Evolutionary conservation across 1,140 invertebrate species (phyloP), one percentile per base, ranked within the genome.

Genomic region (Hormaphis cornu): DNA sequence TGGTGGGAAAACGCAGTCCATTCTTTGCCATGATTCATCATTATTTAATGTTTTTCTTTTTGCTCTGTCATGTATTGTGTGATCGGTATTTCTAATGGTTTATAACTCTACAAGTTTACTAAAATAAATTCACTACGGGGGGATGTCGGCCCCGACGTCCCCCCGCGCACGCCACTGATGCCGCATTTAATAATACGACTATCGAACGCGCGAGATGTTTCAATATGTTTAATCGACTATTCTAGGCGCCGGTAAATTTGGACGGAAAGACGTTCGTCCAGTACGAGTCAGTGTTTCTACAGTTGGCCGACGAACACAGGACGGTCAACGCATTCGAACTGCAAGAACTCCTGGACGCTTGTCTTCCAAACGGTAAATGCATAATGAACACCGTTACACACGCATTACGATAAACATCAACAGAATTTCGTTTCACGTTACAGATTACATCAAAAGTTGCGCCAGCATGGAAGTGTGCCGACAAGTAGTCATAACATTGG

Each of bases 361-460:
- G 91, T 80, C 81, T 96, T 71, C 93, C 92, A 6, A 95, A 96
- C 80, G 92, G 86, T 87, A 74, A 77, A 72, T 35, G 30, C 22
- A 53, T 16, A 33, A n/a, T 56, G 12, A 28, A 9, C 10, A 9
- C 10, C 24, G 8, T 52, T 28, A n/a, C 28, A 26, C 5, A 18
- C 3, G 9, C n/a, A n/a, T n/a, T n/a, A 54, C 7, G 24, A 22
- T 18, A 1, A 14, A 22, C 2, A 18, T 18, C 20, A 35, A 1
- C 6, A 8, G 16, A 14, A 24, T 22, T 40, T 16, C 14, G 18
- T 44, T 42, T n/a, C n/a, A n/a, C n/a, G 26, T 79, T 80, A 37
- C 75, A 87, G 86, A 96, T 82, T 95, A 95, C 74, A 93, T 96
- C 56, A 95, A 94, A 77, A 94, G 91, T 71, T 95, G 91, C 78